phyloP scores from a whole-genome alignment of 2,797 vertebrate species.

The Potorous gilbertii region DNA sequence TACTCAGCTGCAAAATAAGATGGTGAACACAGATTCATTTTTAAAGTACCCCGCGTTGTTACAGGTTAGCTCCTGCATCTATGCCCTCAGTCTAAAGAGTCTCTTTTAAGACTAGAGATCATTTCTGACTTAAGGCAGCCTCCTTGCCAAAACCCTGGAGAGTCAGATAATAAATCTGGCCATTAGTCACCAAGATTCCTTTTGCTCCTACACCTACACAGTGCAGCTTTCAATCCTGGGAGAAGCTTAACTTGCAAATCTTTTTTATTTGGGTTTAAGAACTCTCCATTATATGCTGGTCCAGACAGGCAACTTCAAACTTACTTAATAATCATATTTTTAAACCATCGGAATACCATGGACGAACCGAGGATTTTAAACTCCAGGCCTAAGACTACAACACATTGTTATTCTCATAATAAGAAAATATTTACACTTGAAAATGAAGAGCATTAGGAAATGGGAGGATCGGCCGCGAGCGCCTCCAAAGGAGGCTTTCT shows the following conservation, averaged over 20 bases:
- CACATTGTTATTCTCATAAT: conserved; percentile 51
- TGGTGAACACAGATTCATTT: conserved; percentile 27
- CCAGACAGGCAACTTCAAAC: conserved; percentile 32
- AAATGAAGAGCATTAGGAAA: conserved; percentile 54
- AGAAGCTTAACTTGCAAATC: conserved; percentile 61
- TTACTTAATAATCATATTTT: background rate
- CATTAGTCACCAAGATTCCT: conserved; percentile 45
- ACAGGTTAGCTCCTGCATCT: conserved; percentile 28
- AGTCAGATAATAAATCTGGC: conserved; percentile 12
- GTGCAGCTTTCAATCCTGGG: conserved; percentile 18
- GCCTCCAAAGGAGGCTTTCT: conserved; percentile 55
- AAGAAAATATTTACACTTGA: conserved; percentile 55
- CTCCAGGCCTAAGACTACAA: conserved; percentile 14
- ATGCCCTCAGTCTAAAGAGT: background rate
- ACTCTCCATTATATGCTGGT: conserved; percentile 20
- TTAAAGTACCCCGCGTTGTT: conserved; percentile 17
- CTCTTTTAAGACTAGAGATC: conserved; percentile 5
- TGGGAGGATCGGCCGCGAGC: conserved; percentile 31
- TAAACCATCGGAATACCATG: background rate
- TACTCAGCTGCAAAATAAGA: conserved; percentile 38
- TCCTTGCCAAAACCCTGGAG: conserved; percentile 36
- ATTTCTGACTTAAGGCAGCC: conserved; percentile 18
- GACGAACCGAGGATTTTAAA: conserved; percentile 30
- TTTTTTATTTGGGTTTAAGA: conserved; percentile 54
- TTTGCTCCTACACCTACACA: conserved; percentile 2